These are phyloP conservation scores for Andrena minutula DNA, from an alignment of 2,888 invertebrate species.

Conservation along the genomic window DNA sequence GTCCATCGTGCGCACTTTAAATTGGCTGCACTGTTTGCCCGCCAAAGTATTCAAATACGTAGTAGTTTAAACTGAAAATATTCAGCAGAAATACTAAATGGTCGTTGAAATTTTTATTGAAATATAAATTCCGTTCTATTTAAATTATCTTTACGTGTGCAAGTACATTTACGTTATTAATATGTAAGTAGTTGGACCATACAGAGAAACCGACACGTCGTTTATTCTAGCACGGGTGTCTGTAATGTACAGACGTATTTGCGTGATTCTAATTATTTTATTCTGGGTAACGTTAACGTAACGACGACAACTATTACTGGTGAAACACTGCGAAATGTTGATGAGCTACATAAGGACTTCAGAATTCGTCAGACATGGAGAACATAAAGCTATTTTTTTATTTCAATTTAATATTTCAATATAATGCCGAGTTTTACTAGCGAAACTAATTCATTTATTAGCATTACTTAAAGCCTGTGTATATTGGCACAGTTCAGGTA, in stretches of 20 bases:
- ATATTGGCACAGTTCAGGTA: conserved; percentile 82
- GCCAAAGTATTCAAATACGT: conserved; percentile 15
- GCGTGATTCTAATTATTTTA: conserved; percentile 40
- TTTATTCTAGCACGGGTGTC: conserved; percentile 20
- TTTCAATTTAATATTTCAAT: too few relatives aligned
- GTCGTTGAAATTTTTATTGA: too few relatives aligned
- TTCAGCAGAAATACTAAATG: background rate
- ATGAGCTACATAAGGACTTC: conserved; percentile 85
- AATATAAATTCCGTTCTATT: background rate
- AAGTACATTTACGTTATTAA: background rate
- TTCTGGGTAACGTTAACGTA: conserved; percentile 33
- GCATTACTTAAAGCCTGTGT: conserved; percentile 86
- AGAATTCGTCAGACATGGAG: conserved; percentile 88
- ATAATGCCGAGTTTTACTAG: conserved; percentile 66
- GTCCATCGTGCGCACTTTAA: background rate
- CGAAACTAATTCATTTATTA: conserved; percentile 86
- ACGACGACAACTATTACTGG: conserved; percentile 67
- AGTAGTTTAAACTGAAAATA: background rate
- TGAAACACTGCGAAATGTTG: conserved; percentile 50
- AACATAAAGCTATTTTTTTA: conserved; percentile 72
- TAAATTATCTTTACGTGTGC: background rate
- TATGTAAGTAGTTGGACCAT: background rate
- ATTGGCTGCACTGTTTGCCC: conserved; percentile 48
- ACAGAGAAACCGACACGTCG: background rate
- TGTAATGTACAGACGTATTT: conserved; percentile 47